Conservation (phyloP, 2,888 invertebrate species). For the Pyrrhosoma nymphula region DNA sequence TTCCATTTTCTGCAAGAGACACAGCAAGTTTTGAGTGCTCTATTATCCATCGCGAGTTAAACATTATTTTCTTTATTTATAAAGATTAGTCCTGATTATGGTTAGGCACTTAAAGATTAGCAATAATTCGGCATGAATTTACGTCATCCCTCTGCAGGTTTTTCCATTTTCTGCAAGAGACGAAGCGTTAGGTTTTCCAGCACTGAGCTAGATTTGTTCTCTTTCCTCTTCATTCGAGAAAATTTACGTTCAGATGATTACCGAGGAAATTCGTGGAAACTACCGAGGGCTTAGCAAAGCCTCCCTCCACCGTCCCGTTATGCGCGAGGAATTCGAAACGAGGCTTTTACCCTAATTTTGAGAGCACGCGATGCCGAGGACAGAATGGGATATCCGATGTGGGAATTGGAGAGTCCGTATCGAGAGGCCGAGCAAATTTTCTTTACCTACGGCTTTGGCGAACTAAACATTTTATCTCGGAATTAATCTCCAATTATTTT, state of each 20-base stretch:
- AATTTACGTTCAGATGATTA: background rate
- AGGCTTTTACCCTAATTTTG: constrained; percentile 21
- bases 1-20: background rate
- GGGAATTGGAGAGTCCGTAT: too few species aligned
- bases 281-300: background rate
- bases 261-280: background rate
- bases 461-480: too few species aligned
- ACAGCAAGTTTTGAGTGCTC: too few species aligned
- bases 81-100: too few species aligned
- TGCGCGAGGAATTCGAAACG: constrained; percentile 2
- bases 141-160: background rate
- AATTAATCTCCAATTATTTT: too few species aligned
- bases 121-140: too few species aligned
- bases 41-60: too few species aligned
- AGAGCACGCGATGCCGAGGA: background rate
- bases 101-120: too few species aligned
- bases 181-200: background rate
- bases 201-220: background rate
- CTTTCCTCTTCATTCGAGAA: background rate
- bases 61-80: too few species aligned
- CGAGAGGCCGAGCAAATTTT: background rate
- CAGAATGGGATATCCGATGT: background rate
- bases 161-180: background rate
- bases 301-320: background rate
- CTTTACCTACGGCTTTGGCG: too few species aligned